These are phyloP conservation scores for Galaxea fascicularis DNA, from an alignment of 92 coral and sea anemone species.

Conservation along the genomic window DNA sequence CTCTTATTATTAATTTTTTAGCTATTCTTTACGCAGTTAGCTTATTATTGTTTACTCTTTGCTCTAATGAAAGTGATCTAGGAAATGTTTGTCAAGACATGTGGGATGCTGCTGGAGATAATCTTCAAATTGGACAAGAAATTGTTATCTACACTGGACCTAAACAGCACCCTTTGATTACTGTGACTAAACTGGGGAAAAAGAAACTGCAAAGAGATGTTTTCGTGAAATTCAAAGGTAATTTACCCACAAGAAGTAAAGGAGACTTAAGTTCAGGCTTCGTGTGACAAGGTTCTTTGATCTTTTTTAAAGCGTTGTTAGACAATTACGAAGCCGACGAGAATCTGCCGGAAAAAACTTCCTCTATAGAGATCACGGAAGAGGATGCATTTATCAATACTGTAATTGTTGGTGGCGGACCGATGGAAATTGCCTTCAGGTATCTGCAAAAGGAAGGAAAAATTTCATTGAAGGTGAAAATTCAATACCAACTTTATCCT, in stretches of 20 bases:
- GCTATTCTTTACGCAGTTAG: no score
- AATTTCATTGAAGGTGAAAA: background rate
- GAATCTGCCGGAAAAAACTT: constrained; percentile 15
- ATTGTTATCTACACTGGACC: constrained; percentile 24
- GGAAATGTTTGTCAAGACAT: constrained; percentile 40
- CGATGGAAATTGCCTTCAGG: constrained; percentile 27
- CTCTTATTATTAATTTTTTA: no score
- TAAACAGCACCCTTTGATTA: constrained; percentile 10
- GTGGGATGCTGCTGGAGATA: constrained; percentile 33
- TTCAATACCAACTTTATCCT: background rate
- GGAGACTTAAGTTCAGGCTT: background rate
- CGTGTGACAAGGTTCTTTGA: background rate
- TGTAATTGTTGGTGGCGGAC: constrained; percentile 21
- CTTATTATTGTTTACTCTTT: background rate
- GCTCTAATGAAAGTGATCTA: constrained; percentile 8
- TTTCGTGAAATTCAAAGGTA: constrained; percentile 38
- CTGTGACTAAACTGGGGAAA: constrained; percentile 9
- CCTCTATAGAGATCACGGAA: constrained; percentile 5
- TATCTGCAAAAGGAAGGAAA: constrained; percentile 26
- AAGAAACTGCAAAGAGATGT: constrained; percentile 18
- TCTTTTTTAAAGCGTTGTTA: constrained; percentile 10
- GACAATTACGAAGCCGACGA: constrained; percentile 47
- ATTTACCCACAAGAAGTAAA: background rate
- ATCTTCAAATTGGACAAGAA: constrained; percentile 30
- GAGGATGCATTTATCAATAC: constrained; percentile 28